These are phyloP conservation scores for Myotis lucifugus DNA, from an alignment of 2,113 vertebrate species.

Conservation along the genomic window DNA sequence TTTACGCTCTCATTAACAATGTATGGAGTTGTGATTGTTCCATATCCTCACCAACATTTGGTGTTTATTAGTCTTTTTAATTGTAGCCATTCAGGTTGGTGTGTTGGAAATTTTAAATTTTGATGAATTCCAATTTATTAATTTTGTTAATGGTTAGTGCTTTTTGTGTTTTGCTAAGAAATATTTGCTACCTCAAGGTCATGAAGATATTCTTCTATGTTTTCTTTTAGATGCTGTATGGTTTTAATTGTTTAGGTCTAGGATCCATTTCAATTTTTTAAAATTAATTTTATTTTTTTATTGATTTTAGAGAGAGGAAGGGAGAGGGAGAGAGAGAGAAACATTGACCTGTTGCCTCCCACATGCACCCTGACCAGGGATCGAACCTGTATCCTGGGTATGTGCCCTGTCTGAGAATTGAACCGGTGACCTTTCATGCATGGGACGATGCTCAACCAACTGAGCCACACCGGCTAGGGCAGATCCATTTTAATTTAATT, in stretches of 20 bases:
- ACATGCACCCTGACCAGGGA: background rate
- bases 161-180: background rate
- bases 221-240: conserved; percentile 6
- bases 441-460: background rate
- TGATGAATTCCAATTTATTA: background rate
- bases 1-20: background rate
- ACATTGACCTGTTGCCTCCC: background rate
- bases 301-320: background rate
- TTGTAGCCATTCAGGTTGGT: background rate
- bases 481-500: background rate
- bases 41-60: background rate
- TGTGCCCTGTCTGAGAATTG: background rate
- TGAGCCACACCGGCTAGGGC: background rate
- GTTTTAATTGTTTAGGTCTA: background rate
- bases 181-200: background rate
- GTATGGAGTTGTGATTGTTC: background rate
- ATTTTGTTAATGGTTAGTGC: background rate
- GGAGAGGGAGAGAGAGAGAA: background rate
- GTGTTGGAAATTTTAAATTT: background rate
- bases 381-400: background rate
- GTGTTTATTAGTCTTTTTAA: background rate
- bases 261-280: background rate
- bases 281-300: background rate
- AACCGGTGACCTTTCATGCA: background rate
- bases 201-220: background rate